Evolutionary conservation across 2,113 vertebrate genomes (phyloP).

Genomic region (Corythoichthys haematopterus): DNA sequence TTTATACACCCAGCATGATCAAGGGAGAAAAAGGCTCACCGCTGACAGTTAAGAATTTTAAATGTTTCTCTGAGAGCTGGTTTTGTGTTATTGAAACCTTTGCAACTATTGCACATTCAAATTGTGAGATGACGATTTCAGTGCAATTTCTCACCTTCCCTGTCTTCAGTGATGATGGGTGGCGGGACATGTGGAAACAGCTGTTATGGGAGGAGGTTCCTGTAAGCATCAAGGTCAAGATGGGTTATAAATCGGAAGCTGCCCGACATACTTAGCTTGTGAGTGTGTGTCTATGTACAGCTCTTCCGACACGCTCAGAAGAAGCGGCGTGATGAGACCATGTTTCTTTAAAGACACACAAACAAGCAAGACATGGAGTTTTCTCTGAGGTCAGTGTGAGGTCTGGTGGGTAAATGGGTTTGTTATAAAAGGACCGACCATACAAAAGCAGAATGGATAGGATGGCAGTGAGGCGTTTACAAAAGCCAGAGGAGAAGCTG

Average conservation of each 20-base stretch:
- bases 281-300: neutral
- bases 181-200: constrained; percentile 56
- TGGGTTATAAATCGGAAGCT: constrained; percentile 45
- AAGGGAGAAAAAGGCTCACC: constrained; percentile 35
- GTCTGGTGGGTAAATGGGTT: constrained; percentile 45
- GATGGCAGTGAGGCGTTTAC: constrained; percentile 19
- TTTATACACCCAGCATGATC: constrained; percentile 44
- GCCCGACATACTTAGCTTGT: constrained; percentile 1
- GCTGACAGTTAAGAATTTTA: constrained; percentile 46
- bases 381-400: constrained; percentile 31
- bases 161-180: constrained; percentile 27
- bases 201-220: constrained; percentile 64
- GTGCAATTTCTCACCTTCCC: constrained; percentile 34
- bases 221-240: constrained; percentile 50
- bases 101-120: constrained; percentile 25
- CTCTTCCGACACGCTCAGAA: constrained; percentile 12
- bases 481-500: constrained; percentile 30
- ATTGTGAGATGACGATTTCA: constrained; percentile 29
- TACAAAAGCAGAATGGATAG: constrained; percentile 16
- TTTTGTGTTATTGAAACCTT: constrained; percentile 30
- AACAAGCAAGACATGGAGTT: constrained; percentile 32
- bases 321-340: constrained; percentile 7
- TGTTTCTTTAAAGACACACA: constrained; percentile 28
- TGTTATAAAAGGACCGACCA: constrained; percentile 31
- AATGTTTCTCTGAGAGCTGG: constrained; percentile 30